Evolutionary conservation across 2,888 invertebrate genomes (phyloP).

Genomic region (Dastarcus helophoroides): DNA sequence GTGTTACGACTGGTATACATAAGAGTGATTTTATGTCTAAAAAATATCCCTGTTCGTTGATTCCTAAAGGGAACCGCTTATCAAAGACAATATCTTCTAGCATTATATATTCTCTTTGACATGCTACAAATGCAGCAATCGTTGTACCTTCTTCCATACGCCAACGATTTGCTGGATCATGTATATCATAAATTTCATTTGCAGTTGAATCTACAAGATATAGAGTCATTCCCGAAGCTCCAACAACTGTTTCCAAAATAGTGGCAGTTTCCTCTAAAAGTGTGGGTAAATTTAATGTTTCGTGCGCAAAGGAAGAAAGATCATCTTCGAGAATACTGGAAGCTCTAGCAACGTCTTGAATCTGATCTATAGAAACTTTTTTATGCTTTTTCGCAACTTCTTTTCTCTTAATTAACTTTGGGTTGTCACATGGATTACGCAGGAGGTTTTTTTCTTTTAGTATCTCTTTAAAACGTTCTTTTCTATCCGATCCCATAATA

Average conservation of each 20-base stretch:
- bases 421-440: too few relatives aligned
- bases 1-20: conserved; percentile 48
- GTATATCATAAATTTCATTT: conserved; percentile 40
- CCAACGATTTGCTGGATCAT: conserved; percentile 40
- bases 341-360: too few relatives aligned
- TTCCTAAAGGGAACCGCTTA: conserved; percentile 45
- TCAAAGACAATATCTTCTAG: conserved; percentile 46
- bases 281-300: conserved; percentile 44
- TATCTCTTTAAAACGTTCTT: too few relatives aligned
- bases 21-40: conserved; percentile 46
- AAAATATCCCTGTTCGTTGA: conserved; percentile 31
- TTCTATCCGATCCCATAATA: too few relatives aligned
- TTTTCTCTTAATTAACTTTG: too few relatives aligned
- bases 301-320: conserved; percentile 40
- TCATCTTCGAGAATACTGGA: conserved; percentile 30
- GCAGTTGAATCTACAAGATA: conserved; percentile 43
- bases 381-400: too few relatives aligned
- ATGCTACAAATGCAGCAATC: conserved; percentile 47
- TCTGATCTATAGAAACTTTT: too few relatives aligned
- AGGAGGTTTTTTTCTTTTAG: too few relatives aligned
- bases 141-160: conserved; percentile 44
- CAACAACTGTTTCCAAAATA: conserved; percentile 44
- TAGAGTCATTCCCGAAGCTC: conserved; percentile 46
- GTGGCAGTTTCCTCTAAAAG: conserved; percentile 46
- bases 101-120: conserved; percentile 43